Base-by-base conservation (phyloP, 2,113 vertebrate species). In the Cephalophus harveyi region DNA sequence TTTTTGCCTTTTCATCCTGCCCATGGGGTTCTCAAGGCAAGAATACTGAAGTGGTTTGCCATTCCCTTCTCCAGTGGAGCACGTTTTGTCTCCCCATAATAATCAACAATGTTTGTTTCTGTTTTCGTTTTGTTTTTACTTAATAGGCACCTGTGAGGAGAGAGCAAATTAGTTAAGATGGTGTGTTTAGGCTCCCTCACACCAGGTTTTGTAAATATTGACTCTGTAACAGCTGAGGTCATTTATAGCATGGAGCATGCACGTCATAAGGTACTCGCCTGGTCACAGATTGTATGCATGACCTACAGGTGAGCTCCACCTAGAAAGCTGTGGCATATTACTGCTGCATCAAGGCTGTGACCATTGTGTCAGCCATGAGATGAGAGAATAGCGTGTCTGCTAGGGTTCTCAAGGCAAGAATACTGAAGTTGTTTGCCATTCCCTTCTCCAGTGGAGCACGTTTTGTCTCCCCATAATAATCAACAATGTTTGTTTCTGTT, bases 181-280 rank as follows among this genome's bases (percentile, higher is more conserved):
- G 16, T 19, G 17, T 19, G 64, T 67, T n/a, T 67, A n/a, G 64
- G 16, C 64, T 67, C 16, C 64, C 64, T 67, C 33, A 5, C 64
- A 19, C 33, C 33, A 67, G n/a, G 33, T 67, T 67, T 67, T 67
- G 33, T 67, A 67, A n/a, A 67, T n/a, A 36, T 5, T 67, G 64
- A 36, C 64, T n/a, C 8, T n/a, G 8, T 36, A 67, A 67, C 64
- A n/a, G 64, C 17, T 67, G 64, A n/a, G 16, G 10, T 36, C 64
- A 67, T 2, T 67, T 67, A 67, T 19, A n/a, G 16, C 33, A n/a
- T 19, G 33, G 33, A 36, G 16, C 64, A 36, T 2, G 64, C 64
- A 36, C 4, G 0, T 67, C 64, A 67, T 0, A 2, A n/a, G 33
- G 33, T 36, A 36, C 16, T n/a, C 33, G 2, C 64, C 19, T 67